phyloP scores from a whole-genome alignment of 2,797 vertebrate species.

The Rallus crepitans region DNA sequence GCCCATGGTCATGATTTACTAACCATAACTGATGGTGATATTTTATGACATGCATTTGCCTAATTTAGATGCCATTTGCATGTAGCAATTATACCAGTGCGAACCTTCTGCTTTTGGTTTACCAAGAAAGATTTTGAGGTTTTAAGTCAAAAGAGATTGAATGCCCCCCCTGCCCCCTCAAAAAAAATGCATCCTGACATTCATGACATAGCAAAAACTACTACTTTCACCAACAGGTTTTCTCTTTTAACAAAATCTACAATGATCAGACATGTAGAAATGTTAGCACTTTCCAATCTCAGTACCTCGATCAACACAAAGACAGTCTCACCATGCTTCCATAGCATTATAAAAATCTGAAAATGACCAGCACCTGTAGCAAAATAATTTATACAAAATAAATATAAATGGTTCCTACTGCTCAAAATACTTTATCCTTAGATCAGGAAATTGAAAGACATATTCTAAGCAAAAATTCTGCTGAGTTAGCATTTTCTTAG shows the following conservation, averaged over 20 bases:
- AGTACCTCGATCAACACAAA: neutral
- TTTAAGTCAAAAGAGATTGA: neutral
- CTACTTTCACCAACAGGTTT: neutral
- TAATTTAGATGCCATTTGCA: constrained; percentile 39
- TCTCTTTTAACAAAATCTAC: neutral
- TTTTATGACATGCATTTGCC: constrained; percentile 39
- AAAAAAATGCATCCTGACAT: neutral
- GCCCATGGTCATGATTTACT: neutral
- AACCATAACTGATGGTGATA: constrained; percentile 34
- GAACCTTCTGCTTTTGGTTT: neutral
- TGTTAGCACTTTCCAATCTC: neutral
- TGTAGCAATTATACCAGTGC: neutral
- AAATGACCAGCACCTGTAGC: neutral
- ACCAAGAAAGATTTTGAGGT: neutral
- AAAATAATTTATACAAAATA: constrained; percentile 17
- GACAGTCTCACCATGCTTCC: neutral
- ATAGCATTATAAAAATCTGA: neutral
- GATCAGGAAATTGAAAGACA: neutral
- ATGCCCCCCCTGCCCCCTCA: neutral
- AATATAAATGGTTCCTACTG: neutral
- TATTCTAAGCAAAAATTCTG: constrained; percentile 17
- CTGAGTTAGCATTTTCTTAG: neutral
- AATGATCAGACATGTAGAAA: neutral
- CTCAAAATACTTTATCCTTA: neutral
- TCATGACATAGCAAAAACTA: neutral